These are phyloP conservation scores for Nycticryphes semicollaris DNA, from an alignment of 2,113 vertebrate species.

Conservation along the genomic window DNA sequence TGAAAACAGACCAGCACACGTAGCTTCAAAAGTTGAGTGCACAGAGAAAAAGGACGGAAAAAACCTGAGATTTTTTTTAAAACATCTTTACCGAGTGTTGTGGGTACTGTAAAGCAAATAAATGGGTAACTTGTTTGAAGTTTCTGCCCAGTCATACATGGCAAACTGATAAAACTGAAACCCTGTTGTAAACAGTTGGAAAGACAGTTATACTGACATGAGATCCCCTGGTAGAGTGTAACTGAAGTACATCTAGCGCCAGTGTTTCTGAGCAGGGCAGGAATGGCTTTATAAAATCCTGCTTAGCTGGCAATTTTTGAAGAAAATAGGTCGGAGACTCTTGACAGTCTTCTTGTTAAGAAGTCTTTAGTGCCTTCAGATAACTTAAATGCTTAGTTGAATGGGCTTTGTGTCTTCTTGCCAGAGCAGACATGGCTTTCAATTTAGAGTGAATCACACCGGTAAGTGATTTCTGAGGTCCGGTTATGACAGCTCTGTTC, in stretches of 20 bases:
- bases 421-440: neutral
- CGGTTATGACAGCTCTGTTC: neutral
- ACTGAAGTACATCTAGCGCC: neutral
- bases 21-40: constrained; percentile 19
- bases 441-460: neutral
- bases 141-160: neutral
- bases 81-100: neutral
- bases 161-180: neutral
- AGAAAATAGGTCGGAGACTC: neutral
- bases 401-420: neutral
- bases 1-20: constrained; percentile 12
- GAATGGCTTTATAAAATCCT: neutral
- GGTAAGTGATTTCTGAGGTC: neutral
- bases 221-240: neutral
- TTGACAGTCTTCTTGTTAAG: neutral
- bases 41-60: neutral
- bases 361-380: neutral
- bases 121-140: neutral
- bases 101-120: neutral
- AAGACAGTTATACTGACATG: neutral
- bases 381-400: neutral
- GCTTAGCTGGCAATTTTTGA: neutral
- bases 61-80: neutral
- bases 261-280: neutral
- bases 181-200: neutral